phyloP scores from a whole-genome alignment of 2,113 vertebrate genomes.

The Pluvianellus socialis region DNA sequence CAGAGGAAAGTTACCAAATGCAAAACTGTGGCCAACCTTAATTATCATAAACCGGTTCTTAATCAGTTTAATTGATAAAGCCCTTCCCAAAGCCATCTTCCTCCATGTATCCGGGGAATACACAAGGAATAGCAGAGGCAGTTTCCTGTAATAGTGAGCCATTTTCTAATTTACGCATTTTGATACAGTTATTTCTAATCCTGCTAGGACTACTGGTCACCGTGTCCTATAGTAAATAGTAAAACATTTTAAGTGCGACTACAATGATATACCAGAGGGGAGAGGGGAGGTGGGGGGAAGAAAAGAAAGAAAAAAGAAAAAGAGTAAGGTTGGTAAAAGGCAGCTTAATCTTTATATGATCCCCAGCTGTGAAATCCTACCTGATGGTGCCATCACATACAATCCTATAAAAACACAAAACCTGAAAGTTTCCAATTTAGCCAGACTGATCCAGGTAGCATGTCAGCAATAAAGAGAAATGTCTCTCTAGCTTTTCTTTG shows the following conservation, averaged over 20 bases:
- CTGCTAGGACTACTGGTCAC: not conserved
- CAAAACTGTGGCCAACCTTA: not conserved
- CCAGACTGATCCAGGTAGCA: not conserved
- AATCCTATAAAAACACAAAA: conserved; percentile 18
- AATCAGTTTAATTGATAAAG: not conserved
- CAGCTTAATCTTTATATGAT: not conserved
- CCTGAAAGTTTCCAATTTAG: conserved; percentile 22
- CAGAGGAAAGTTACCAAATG: not conserved
- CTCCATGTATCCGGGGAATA: not conserved
- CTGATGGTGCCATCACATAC: not conserved
- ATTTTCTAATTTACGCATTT: not conserved
- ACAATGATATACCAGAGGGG: not conserved
- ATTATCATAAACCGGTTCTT: not conserved
- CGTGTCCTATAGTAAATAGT: not conserved
- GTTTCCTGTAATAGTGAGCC: not conserved
- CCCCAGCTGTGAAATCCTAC: conserved; percentile 19
- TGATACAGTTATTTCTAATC: not conserved
- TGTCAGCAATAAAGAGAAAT: not conserved
- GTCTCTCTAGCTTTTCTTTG: not conserved
- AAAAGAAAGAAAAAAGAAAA: not conserved
- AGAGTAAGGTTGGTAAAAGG: not conserved
- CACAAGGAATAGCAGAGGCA: not conserved
- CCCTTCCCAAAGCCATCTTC: not conserved
- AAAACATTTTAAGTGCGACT: not conserved
- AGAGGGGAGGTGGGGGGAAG: too few relatives aligned